Base-by-base conservation (phyloP, 2,888 invertebrate genomes). In the Eupithecia abbreviata region DNA sequence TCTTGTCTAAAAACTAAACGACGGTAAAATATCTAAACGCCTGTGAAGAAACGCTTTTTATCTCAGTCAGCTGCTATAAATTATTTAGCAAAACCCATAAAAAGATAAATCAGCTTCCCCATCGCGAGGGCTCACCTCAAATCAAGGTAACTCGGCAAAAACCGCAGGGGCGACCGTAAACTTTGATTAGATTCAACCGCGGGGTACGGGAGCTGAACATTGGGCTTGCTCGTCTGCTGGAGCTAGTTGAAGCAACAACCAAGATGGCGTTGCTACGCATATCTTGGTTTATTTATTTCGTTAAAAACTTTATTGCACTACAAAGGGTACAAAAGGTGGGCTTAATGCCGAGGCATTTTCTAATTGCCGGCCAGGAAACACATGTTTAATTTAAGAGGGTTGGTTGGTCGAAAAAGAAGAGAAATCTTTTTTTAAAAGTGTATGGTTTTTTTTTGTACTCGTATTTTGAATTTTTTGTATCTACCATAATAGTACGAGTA, bases 111-210 rank as follows among this genome's bases (percentile, higher is more conserved):
- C 72, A 75, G 89, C 86, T 84, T 70, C 83, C 83, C 78, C 69
- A 41, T 76, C 80, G 87, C 83, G 69, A 74, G 81, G 65, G 78
- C 82, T 66, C 81, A 77, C 77, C 83, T 81, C 79, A 81, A 83
- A 80, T 81, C 81, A 86, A 91, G 92, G 92, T 92, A 89, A 87
- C 88, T 82, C 88, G 85, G 89, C 91, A 93, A 93, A 92, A 93
- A 91, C 92, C 92, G 84, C 92, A 86, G 89, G 90, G 89, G 89
- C 90, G 87, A 88, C 93, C 92, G 91, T 94, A 94, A 94, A 94
- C 91, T 94, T 94, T 94, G 94, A 94, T 94, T 94, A 94, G 93
- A 94, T 92, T 91, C 81, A 73, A 76, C 76, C 76, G 72, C 71
- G 67, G 75, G 15, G 43, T 66, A 66, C 71, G 55, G 71, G 76